These are phyloP conservation scores for Amphiprion percula DNA, from an alignment of 2,113 vertebrate species.

Conservation along the genomic window DNA sequence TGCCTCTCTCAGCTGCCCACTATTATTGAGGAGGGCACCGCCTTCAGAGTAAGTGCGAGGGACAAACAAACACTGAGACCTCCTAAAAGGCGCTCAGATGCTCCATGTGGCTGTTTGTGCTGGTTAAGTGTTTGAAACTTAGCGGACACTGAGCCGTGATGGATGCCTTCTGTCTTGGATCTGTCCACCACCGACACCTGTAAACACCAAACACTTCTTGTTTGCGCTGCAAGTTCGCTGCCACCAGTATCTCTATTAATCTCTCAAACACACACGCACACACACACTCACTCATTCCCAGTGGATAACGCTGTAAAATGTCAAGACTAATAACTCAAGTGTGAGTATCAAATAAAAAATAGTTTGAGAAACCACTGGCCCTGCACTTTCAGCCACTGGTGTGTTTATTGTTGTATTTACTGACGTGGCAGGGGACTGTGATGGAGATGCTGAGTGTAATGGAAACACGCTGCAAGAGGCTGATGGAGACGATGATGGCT, in stretches of 20 bases:
- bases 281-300: conserved; percentile 10
- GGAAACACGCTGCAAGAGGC: conserved; percentile 38
- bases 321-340: conserved; percentile 71
- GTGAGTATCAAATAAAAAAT: conserved; percentile 51
- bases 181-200: conserved; percentile 35
- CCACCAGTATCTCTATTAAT: conserved; percentile 52
- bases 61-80: not conserved
- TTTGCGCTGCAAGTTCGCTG: conserved; percentile 46
- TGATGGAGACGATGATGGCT: conserved; percentile 41
- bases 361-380: conserved; percentile 44
- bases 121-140: not conserved
- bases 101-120: not conserved
- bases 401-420: conserved; percentile 61
- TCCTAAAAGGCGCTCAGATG: too few relatives aligned
- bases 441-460: conserved; percentile 60
- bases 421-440: conserved; percentile 47
- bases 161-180: conserved; percentile 21
- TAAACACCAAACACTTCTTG: conserved; percentile 46
- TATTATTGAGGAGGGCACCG: conserved; percentile 97
- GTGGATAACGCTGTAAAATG: conserved; percentile 60
- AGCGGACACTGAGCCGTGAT: conserved; percentile 45
- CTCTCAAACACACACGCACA: conserved; percentile 30
- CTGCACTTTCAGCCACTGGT: conserved; percentile 38
- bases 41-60: conserved; percentile 92
- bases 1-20: conserved; percentile 98